Base-by-base conservation (phyloP, 2,797 vertebrate genomes). In the Xiphorhynchus erythropygius region DNA sequence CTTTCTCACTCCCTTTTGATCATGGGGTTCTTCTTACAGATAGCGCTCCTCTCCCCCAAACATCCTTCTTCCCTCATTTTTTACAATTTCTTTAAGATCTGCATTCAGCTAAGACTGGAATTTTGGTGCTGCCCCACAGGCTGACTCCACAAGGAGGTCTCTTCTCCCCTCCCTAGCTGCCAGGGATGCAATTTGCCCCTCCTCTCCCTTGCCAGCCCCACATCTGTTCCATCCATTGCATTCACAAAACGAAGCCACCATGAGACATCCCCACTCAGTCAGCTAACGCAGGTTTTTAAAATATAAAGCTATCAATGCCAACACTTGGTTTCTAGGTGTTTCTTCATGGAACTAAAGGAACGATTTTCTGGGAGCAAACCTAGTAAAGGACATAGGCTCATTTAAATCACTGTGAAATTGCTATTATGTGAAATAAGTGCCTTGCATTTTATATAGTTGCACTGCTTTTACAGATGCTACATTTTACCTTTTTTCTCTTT, bases 41-140 rank as follows among this genome's bases (percentile, higher is more conserved):
- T 41, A 37, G 8, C 32, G 28, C 5, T 10, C 18, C 10, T 3
- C 14, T 7, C 4, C 8, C 2, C 3, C 27, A 13, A 14, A 13
- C 14, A 7, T 47, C 37, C 21, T 71, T 69, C n/a, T 76, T 37
- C 33, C 15, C 8, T 30, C 30, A 3, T 9, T 52, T 86, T 73
- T 68, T 46, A 6, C 13, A 15, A 8, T 50, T 68, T 70, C 8
- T 57, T 57, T 35, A 41, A 83, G 21, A 73, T 41, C 75, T 64
- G 32, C 57, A 78, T 55, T 87, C 22, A 65, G 63, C 35, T 60
- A 78, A 56, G 57, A 33, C 6, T 44, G 35, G 41, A 35, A 4
- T 70, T 89, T 74, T 3, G 2, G 41, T 88, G 25, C 44, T 81
- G 50, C 8, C 37, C 25, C 56, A 18, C 10, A 53, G 21, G 13